Percentiles rank a stretch among this genome's conserved stretches.
Conservation (phyloP, 2,797 vertebrate species). For the Channa striata region DNA sequence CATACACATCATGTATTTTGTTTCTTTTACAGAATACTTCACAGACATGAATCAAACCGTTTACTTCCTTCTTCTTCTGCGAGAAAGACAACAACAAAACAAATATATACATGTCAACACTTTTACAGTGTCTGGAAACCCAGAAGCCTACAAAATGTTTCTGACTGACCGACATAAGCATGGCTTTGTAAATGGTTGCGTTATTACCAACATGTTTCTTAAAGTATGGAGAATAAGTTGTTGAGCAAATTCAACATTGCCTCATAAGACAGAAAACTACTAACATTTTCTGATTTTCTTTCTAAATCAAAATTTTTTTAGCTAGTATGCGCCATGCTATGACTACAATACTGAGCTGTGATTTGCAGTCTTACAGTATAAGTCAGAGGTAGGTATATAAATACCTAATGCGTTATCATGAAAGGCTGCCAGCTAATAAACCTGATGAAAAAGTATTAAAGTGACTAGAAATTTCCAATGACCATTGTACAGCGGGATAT, state of each 20-base stretch:
- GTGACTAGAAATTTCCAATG: slow-evolving; percentile 59
- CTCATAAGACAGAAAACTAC: slow-evolving; percentile 24
- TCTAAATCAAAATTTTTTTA: slow-evolving; percentile 27
- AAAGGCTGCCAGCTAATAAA: slow-evolving; percentile 47
- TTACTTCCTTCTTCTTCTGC: slow-evolving; percentile 15
- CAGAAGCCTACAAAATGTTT: slow-evolving; percentile 42
- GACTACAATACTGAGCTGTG: slow-evolving; percentile 15
- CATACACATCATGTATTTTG: slow-evolving; percentile 13
- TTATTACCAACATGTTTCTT: slow-evolving; percentile 32
- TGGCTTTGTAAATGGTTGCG: slow-evolving; percentile 1
- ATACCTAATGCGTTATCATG: slow-evolving; percentile 50
- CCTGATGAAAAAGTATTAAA: slow-evolving; percentile 61
- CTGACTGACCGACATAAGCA: slow-evolving; percentile 30
- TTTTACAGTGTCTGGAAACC: slow-evolving; percentile 41
- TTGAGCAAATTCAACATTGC: slow-evolving; percentile 13
- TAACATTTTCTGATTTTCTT: slow-evolving; percentile 17
- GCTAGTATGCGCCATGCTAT: slow-evolving; percentile 12
- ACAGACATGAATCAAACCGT: slow-evolving; percentile 24
- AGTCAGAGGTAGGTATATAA: slow-evolving; percentile 45
- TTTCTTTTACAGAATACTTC: slow-evolving; percentile 50
- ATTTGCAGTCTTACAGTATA: slow-evolving; percentile 1
- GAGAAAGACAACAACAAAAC: slow-evolving; percentile 57
- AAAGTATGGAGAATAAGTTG: slow-evolving; percentile 16
- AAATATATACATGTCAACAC: slow-evolving; percentile 66
- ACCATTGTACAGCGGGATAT: slow-evolving; percentile 35